Evolutionary conservation across 2,888 invertebrate species (phyloP).

Genomic region (Mimumesa dahlbomi): DNA sequence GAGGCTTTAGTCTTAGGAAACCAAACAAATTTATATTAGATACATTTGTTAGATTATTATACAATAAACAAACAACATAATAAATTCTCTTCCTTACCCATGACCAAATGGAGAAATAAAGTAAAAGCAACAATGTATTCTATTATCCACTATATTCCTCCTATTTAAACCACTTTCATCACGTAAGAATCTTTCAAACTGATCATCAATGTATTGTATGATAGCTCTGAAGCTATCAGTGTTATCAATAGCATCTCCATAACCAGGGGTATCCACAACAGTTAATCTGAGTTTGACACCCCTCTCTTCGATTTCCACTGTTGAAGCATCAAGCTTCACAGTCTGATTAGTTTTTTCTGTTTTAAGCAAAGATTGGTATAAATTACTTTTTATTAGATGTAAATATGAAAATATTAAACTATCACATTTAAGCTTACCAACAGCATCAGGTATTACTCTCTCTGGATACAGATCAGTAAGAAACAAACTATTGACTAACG

Average conservation of each 20-base stretch:
- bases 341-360: conserved; percentile 95
- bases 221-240: conserved; percentile 97
- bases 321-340: conserved; percentile 95
- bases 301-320: conserved; percentile 97
- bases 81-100: conserved; percentile 84
- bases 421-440: conserved; percentile 83
- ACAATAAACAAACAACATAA: conserved; percentile 43
- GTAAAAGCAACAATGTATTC: conserved; percentile 98
- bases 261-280: conserved; percentile 97
- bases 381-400: conserved; percentile 4
- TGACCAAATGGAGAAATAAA: conserved; percentile 98
- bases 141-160: conserved; percentile 97
- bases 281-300: conserved; percentile 96
- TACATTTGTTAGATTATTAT: background rate
- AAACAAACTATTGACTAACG: conserved; percentile 96
- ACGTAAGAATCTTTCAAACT: conserved; percentile 94
- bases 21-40: too few species aligned
- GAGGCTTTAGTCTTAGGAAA: conserved; percentile 88
- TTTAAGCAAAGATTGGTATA: conserved; percentile 46
- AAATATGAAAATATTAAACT: conserved; percentile 6
- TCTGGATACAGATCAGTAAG: conserved; percentile 97
- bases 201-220: conserved; percentile 98
- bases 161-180: conserved; percentile 98
- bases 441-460: conserved; percentile 92
- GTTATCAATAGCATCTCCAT: conserved; percentile 97